Evolutionary conservation across 2,113 vertebrate genomes (phyloP).

Genomic region (Riparia riparia): DNA sequence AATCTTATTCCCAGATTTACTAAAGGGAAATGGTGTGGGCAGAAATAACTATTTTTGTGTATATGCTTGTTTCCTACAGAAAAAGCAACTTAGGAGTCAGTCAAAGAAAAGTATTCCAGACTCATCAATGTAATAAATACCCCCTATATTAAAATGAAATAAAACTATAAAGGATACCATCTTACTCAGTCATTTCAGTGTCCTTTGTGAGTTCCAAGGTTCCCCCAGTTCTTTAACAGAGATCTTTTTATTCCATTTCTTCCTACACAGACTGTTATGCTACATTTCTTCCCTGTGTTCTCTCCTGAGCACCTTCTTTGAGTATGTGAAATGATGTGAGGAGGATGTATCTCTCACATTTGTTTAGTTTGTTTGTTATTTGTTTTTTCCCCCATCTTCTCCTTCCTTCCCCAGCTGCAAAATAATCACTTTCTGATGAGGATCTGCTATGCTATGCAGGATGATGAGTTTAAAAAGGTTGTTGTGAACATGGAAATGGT

Average conservation of each 20-base stretch:
- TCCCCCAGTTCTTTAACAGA: neutral
- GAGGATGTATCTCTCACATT: neutral
- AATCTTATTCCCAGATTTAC: neutral
- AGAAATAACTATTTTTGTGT: neutral
- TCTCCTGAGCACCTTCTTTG: neutral
- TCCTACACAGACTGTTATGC: neutral
- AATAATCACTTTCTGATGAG: neutral
- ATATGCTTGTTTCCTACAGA: neutral
- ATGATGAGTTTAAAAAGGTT: neutral
- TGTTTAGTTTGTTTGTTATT: neutral
- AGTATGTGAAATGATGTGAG: neutral
- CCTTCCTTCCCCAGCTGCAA: neutral
- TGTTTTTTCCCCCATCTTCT: neutral
- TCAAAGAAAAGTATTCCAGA: neutral
- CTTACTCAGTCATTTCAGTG: neutral
- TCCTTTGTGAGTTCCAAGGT: neutral
- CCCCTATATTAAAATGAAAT: neutral
- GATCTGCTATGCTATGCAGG: neutral
- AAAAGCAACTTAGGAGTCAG: neutral
- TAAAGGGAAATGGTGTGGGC: neutral
- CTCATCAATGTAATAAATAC: neutral
- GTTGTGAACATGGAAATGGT: neutral
- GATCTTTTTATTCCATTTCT: neutral
- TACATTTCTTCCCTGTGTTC: neutral
- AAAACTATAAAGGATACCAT: neutral